A percentile compares a stretch with the other conserved stretches of the same genome.
Evolutionary conservation across 2,113 vertebrate genomes (phyloP).

Genomic region (Brachyistius frenatus): DNA sequence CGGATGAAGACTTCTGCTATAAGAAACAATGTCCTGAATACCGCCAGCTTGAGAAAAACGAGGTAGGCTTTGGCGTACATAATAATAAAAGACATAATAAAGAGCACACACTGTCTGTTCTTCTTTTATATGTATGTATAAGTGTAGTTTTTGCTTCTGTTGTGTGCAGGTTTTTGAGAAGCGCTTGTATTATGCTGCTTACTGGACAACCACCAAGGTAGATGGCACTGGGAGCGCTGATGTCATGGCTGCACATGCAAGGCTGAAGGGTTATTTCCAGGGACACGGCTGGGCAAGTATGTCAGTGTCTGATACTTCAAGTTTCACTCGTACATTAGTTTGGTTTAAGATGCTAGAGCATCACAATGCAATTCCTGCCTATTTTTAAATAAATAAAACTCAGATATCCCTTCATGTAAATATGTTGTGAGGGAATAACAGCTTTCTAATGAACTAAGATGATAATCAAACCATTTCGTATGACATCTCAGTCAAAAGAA

Average conservation of each 20-base stretch:
- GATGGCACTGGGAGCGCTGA: accelerated
- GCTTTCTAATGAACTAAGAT: too few species aligned
- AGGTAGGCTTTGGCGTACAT: slow-evolving; percentile 43
- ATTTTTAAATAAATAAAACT: background rate
- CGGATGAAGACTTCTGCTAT: slow-evolving; percentile 48
- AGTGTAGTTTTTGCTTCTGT: background rate
- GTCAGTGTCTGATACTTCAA: background rate
- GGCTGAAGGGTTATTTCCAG: slow-evolving; percentile 33
- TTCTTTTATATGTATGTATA: background rate
- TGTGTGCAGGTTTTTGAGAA: slow-evolving; percentile 48
- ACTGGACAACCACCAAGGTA: slow-evolving; percentile 61
- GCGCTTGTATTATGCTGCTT: slow-evolving; percentile 41
- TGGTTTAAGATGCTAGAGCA: background rate
- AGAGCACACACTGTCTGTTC: background rate
- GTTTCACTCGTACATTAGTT: background rate
- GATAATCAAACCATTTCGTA: too few species aligned
- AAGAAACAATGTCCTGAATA: slow-evolving; percentile 54
- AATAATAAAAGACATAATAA: too few species aligned
- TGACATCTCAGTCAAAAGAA: too few species aligned
- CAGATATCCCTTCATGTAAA: too few species aligned
- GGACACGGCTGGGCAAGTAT: slow-evolving; percentile 48
- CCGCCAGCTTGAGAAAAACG: background rate
- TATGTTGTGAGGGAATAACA: too few species aligned
- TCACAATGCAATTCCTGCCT: background rate
- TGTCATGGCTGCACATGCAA: slow-evolving; percentile 1